Evolutionary conservation across 2,113 vertebrate genomes (phyloP).

Genomic region (Xerus inauris): DNA sequence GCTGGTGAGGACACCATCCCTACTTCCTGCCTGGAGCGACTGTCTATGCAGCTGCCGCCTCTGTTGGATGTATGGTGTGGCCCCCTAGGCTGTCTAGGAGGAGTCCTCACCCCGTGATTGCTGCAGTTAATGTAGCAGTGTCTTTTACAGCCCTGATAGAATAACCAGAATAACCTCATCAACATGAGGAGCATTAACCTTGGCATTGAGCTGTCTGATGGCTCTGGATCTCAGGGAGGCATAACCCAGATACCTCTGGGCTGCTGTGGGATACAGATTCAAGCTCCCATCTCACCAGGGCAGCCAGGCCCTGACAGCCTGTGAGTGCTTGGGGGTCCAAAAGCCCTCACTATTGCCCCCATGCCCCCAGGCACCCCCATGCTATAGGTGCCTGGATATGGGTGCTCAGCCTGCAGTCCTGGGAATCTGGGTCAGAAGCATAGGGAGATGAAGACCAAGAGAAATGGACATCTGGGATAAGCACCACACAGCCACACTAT

Average conservation of each 20-base stretch:
- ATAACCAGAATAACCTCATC: not conserved
- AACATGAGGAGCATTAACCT: not conserved
- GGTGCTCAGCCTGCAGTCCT: not conserved
- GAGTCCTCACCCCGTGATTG: not conserved
- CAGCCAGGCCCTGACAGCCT: not conserved
- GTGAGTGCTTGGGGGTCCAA: not conserved
- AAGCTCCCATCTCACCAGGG: fast-evolving
- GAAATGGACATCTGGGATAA: not conserved
- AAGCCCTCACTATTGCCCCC: not conserved
- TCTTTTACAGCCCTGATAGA: not conserved
- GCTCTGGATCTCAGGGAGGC: not conserved
- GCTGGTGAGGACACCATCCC: not conserved
- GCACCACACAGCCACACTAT: too few relatives aligned
- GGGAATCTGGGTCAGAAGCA: not conserved
- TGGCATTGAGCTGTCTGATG: not conserved
- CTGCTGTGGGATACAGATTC: not conserved
- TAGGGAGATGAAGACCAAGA: not conserved
- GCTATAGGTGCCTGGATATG: not conserved
- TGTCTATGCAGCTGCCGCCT: too few relatives aligned
- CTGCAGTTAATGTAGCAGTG: not conserved
- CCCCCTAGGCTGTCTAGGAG: not conserved
- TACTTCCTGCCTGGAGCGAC: too few relatives aligned
- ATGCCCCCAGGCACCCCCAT: too few relatives aligned
- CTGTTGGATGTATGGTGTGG: too few relatives aligned
- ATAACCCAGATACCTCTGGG: not conserved